These are phyloP conservation scores for Augochlora pura DNA, from an alignment of 1,140 invertebrate genomes.

Conservation along the genomic window DNA sequence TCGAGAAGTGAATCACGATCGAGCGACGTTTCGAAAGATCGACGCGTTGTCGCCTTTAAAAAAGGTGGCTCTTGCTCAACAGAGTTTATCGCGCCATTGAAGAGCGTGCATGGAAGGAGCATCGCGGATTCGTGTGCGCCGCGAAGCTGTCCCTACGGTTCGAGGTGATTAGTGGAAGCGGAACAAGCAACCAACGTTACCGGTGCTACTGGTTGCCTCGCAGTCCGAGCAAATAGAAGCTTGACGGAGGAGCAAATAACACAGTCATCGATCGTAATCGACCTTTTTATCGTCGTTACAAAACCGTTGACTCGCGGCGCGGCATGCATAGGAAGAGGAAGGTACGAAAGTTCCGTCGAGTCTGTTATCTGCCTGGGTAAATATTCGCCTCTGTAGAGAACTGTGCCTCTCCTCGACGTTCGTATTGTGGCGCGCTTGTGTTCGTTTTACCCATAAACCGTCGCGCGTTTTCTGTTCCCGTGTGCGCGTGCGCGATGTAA, in stretches of 20 bases:
- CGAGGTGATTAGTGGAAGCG: conserved; percentile 32
- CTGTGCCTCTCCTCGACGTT: neutral
- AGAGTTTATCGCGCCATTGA: conserved; percentile 46
- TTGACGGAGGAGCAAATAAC: neutral
- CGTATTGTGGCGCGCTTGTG: conserved; percentile 13
- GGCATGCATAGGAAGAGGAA: too few species aligned
- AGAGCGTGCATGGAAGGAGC: conserved; percentile 33
- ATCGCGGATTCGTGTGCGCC: conserved; percentile 12
- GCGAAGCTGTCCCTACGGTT: conserved; percentile 5
- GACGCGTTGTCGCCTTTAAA: conserved; percentile 36
- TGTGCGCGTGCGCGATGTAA: conserved; percentile 13
- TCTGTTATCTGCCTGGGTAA: too few species aligned
- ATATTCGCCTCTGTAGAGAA: neutral
- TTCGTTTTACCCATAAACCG: neutral
- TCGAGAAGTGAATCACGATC: conserved; percentile 20
- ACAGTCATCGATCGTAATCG: too few species aligned
- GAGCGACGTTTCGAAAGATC: conserved; percentile 50
- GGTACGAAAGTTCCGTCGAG: too few species aligned
- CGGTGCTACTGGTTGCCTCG: neutral
- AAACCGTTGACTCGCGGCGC: too few species aligned
- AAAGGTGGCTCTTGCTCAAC: conserved; percentile 44
- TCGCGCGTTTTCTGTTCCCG: neutral
- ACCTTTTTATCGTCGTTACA: too few species aligned
- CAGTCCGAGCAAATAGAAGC: conserved; percentile 29
- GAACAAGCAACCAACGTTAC: conserved; percentile 19